phyloP scores from a whole-genome alignment of 2,888 invertebrate genomes.

The Mongoloraphidia duomilia region DNA sequence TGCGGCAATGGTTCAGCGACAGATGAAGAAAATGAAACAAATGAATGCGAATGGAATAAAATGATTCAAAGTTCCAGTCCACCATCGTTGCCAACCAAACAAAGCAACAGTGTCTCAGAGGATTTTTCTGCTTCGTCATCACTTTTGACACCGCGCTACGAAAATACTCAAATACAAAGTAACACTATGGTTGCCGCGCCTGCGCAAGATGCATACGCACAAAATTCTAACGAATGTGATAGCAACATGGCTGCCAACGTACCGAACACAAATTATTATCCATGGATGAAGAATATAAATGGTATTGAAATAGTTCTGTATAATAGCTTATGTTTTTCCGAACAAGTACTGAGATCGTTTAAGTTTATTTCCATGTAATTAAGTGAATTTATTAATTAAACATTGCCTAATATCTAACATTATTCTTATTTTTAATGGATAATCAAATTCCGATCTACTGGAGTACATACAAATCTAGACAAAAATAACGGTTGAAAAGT shows the following conservation, averaged over 20 bases:
- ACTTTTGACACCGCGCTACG: not conserved
- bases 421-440: not conserved
- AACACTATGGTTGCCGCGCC: conserved; percentile 6
- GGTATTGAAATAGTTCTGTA: conserved; percentile 23
- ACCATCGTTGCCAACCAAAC: conserved; percentile 1
- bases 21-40: too few species aligned
- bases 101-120: conserved; percentile 4
- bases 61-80: conserved; percentile 1
- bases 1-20: too few species aligned
- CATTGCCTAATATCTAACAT: not conserved
- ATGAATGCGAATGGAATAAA: too few species aligned
- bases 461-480: too few species aligned
- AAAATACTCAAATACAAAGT: too few species aligned
- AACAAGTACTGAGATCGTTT: too few species aligned
- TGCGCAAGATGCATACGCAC: too few species aligned
- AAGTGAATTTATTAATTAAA: too few species aligned
- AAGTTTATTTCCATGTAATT: too few species aligned
- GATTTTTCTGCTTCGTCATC: conserved; percentile 12
- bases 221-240: conserved; percentile 15
- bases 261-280: conserved; percentile 25
- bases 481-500: too few species aligned
- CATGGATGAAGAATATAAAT: conserved; percentile 43
- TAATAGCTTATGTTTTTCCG: too few species aligned
- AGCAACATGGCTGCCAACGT: conserved; percentile 4
- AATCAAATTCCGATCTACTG: too few species aligned